These are phyloP conservation scores for Sparidentex hasta DNA, from an alignment of 2,797 vertebrate species.

Conservation along the genomic window DNA sequence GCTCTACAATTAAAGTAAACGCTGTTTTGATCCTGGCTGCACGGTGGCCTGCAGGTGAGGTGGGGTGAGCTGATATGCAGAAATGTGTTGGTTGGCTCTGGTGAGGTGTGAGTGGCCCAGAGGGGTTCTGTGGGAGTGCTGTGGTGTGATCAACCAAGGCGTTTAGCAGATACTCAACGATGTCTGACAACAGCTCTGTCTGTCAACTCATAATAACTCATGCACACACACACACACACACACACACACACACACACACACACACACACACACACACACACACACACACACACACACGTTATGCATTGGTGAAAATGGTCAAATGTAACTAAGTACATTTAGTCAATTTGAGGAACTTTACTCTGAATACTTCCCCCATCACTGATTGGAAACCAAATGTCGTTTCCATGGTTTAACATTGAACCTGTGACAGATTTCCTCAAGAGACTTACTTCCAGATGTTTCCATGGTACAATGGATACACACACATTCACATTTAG, in stretches of 20 bases:
- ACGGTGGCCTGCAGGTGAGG: background rate
- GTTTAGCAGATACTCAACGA: conserved; percentile 6
- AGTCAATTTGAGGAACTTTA: no score
- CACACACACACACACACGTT: no score
- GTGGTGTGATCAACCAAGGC: conserved; percentile 2
- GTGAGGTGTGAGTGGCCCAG: background rate
- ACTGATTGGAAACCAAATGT: background rate
- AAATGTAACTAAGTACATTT: no score
- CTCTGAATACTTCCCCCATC: background rate
- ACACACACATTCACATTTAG: background rate
- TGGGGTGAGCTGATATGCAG: conserved; percentile 6
- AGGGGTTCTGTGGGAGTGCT: conserved; percentile 18
- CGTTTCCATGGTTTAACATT: background rate
- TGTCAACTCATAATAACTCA: conserved; percentile 15
- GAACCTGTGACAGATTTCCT: background rate
- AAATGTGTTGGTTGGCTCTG: conserved; percentile 1
- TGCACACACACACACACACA: background rate
- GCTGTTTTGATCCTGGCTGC: conserved; percentile 5
- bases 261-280: background rate
- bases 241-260: background rate
- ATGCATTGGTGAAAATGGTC: no score
- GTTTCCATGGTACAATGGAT: background rate
- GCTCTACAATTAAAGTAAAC: conserved; percentile 26
- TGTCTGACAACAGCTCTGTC: conserved; percentile 3
- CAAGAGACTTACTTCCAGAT: background rate